phyloP scores from a whole-genome alignment of 2,888 invertebrate species.

The Clitarchus hookeri region DNA sequence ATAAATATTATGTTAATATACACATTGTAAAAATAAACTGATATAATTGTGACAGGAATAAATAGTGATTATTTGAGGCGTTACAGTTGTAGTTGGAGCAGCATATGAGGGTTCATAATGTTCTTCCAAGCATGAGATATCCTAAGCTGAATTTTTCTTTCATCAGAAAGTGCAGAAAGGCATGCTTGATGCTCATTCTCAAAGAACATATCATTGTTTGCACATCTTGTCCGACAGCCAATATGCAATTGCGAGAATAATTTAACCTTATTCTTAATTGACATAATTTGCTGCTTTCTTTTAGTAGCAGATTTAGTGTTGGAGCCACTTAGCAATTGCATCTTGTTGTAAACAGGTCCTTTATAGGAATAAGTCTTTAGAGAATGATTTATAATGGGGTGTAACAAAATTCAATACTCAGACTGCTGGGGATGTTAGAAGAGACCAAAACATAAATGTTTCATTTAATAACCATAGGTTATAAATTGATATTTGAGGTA shows the following conservation, averaged over 20 bases:
- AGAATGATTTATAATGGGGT: constrained; percentile 31
- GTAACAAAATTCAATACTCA: no score
- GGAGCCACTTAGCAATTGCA: not conserved
- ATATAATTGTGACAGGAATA: no score
- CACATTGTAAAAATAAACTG: no score
- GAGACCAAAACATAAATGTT: no score
- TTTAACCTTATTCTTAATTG: not conserved
- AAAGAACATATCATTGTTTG: constrained; percentile 29
- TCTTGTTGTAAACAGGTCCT: constrained; percentile 28
- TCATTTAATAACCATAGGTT: no score
- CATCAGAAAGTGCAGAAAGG: constrained; percentile 29
- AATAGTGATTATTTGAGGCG: no score
- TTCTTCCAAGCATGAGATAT: constrained; percentile 26
- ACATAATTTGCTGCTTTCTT: not conserved
- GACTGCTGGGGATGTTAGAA: no score
- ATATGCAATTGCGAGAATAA: constrained; percentile 32
- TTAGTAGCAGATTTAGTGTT: not conserved
- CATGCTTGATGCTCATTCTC: constrained; percentile 29
- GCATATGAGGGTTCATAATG: not conserved
- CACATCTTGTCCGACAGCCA: constrained; percentile 32
- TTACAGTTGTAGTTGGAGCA: not conserved
- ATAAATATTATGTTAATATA: no score
- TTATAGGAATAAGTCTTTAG: constrained; percentile 31
- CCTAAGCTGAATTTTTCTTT: constrained; percentile 30
- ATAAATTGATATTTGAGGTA: no score